Evolutionary conservation across 1,140 invertebrate genomes (phyloP).

Genomic region (Caenorhabditis inopinata): DNA sequence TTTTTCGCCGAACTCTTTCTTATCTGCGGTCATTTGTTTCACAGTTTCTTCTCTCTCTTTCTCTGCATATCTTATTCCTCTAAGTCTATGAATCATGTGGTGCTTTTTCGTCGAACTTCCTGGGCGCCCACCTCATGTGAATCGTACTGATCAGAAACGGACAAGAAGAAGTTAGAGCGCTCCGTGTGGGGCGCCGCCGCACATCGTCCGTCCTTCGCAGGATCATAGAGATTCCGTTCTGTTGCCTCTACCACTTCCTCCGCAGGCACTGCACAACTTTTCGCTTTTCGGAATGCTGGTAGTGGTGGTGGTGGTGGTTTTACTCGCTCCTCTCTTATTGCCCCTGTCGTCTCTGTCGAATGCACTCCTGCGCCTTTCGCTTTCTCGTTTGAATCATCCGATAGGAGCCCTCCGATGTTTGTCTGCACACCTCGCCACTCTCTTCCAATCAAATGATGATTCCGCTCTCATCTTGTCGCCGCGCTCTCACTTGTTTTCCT

Average conservation of each 20-base stretch:
- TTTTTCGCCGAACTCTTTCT: not conserved
- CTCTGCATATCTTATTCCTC: not conserved
- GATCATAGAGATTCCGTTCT: not conserved
- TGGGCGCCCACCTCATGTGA: not conserved
- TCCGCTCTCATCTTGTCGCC: not conserved
- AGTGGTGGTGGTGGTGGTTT: conserved; percentile 20
- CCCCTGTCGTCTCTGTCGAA: conserved; percentile 32
- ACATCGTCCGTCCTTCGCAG: not conserved
- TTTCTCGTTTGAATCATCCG: not conserved
- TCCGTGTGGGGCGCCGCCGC: not conserved
- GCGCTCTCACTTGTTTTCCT: too few relatives aligned
- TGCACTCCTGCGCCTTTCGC: conserved; percentile 11
- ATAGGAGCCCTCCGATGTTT: not conserved
- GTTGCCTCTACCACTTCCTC: not conserved
- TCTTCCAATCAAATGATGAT: not conserved
- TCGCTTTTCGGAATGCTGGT: conserved; percentile 26
- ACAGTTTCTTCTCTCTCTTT: not conserved
- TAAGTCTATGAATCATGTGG: not conserved
- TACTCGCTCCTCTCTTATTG: conserved; percentile 34
- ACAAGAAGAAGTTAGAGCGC: not conserved
- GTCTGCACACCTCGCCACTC: not conserved
- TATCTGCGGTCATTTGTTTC: not conserved
- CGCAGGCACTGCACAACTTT: conserved; percentile 6
- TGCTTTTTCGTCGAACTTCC: not conserved
- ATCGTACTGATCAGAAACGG: not conserved